These are phyloP conservation scores for Emys orbicularis DNA, from an alignment of 2,797 vertebrate species.

Conservation along the genomic window DNA sequence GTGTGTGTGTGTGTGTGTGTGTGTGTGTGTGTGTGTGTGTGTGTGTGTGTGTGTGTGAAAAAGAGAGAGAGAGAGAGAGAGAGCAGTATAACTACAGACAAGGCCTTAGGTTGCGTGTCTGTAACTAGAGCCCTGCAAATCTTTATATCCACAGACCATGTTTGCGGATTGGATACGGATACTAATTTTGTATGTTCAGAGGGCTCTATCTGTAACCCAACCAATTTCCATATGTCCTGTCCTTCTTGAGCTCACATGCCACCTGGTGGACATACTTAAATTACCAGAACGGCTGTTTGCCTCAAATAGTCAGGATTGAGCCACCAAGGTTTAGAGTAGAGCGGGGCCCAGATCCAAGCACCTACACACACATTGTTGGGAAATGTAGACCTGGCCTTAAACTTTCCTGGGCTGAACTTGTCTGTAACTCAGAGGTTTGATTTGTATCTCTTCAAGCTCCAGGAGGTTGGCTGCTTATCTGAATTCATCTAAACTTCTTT, in stretches of 20 bases:
- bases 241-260: background rate
- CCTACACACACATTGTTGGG: background rate
- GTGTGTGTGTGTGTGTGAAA: too few species aligned
- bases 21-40: too few species aligned
- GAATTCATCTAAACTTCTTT: background rate
- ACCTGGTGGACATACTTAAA: background rate
- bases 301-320: background rate
- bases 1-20: too few species aligned
- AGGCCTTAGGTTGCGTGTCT: too few species aligned
- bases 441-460: background rate
- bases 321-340: background rate
- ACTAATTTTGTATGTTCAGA: too few species aligned
- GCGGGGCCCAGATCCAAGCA: background rate
- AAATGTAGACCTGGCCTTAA: background rate
- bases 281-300: background rate
- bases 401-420: background rate
- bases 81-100: too few species aligned
- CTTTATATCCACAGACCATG: too few species aligned
- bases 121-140: too few species aligned
- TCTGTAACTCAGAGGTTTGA: background rate
- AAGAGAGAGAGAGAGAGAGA: too few species aligned
- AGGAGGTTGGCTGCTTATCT: background rate
- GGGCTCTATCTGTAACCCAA: too few species aligned
- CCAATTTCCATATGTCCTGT: background rate
- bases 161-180: too few species aligned